A percentile compares a stretch with the other conserved stretches of the same genome.
Conservation (phyloP, 1,140 invertebrate genomes). For the Reticulitermes speratus region DNA sequence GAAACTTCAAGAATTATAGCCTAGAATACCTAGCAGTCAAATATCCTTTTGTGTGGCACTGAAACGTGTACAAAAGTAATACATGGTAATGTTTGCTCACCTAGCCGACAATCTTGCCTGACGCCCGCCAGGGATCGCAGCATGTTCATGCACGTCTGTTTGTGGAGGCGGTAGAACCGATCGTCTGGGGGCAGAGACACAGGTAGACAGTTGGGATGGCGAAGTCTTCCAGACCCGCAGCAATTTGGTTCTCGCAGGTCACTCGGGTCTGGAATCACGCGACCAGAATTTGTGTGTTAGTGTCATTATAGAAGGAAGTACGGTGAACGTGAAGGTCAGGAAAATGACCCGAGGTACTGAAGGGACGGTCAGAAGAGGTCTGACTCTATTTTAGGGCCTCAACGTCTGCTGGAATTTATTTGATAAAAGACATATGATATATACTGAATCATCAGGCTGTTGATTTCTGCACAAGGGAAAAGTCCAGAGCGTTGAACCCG, state of each 20-base stretch:
- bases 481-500: no score
- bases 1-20: no score
- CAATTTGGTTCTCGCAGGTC: conserved; percentile 48
- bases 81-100: conserved; percentile 40
- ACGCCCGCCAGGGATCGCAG: conserved; percentile 51
- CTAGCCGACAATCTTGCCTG: conserved; percentile 51
- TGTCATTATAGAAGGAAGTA: background rate
- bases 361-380: background rate
- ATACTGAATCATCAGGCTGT: no score
- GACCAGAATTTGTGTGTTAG: background rate
- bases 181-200: conserved; percentile 52
- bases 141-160: conserved; percentile 55
- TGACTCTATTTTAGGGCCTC: background rate
- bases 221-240: conserved; percentile 41
- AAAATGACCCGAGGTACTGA: background rate
- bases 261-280: conserved; percentile 41
- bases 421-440: no score
- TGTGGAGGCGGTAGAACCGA: conserved; percentile 51
- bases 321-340: background rate
- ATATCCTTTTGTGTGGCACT: no score
- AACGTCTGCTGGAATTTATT: no score
- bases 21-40: no score
- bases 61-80: background rate
- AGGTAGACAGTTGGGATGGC: conserved; percentile 53
- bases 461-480: background rate